Evolutionary conservation across 2,888 invertebrate species (phyloP).

Genomic region (Orthonychiurus folsomi): DNA sequence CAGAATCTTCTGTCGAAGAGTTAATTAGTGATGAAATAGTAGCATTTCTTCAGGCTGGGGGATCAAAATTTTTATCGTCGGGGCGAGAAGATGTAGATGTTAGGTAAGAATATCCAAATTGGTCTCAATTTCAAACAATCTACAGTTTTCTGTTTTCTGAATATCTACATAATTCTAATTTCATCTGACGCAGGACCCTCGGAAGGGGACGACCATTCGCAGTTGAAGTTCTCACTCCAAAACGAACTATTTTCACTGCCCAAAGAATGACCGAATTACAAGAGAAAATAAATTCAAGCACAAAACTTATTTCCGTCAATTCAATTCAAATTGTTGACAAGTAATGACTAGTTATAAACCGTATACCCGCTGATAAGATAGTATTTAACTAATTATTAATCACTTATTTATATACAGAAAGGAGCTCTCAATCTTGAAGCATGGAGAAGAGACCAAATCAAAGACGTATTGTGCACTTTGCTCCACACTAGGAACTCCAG

Average conservation of each 20-base stretch:
- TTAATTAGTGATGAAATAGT: slow-evolving; percentile 63
- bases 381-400: slow-evolving; percentile 4
- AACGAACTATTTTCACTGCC: slow-evolving; percentile 48
- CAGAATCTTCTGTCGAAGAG: slow-evolving; percentile 85
- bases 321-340: slow-evolving; percentile 55
- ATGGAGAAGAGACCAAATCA: slow-evolving; percentile 77
- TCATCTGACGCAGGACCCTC: slow-evolving; percentile 56
- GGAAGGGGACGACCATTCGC: slow-evolving; percentile 89
- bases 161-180: not conserved
- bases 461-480: slow-evolving; percentile 82
- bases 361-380: not conserved
- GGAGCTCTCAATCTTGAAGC: slow-evolving; percentile 61
- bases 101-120: slow-evolving; percentile 39
- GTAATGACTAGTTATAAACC: slow-evolving; percentile 43
- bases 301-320: slow-evolving; percentile 43
- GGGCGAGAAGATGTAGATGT: slow-evolving; percentile 98
- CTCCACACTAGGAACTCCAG: slow-evolving; percentile 45
- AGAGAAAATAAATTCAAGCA: slow-evolving; percentile 52
- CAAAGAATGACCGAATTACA: slow-evolving; percentile 53
- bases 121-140: too few relatives aligned
- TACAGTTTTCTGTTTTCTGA: not conserved
- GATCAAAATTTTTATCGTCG: slow-evolving; percentile 74
- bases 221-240: slow-evolving; percentile 68
- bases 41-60: slow-evolving; percentile 52
- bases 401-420: slow-evolving; percentile 50